phyloP scores from a whole-genome alignment of 1,140 invertebrate genomes.

The roundworm (Caenorhabditis elegans) region DNA sequence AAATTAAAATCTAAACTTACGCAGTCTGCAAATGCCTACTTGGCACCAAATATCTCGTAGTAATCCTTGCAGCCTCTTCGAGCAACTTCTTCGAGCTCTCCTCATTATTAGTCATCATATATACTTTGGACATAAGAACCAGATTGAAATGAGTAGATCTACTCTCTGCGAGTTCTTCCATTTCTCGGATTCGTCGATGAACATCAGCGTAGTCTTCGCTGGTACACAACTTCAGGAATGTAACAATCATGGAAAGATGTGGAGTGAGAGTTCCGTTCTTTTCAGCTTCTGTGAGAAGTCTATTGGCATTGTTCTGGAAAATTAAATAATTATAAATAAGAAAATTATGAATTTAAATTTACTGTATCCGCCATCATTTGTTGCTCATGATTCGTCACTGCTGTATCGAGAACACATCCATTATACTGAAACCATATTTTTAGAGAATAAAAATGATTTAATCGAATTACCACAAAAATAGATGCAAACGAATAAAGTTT shows the following conservation, averaged over 20 bases:
- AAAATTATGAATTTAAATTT: not conserved
- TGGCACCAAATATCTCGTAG: slow-evolving; percentile 6
- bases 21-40: not conserved
- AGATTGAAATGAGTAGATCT: not conserved
- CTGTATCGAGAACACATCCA: slow-evolving; percentile 6
- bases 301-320: not conserved
- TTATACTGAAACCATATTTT: not conserved
- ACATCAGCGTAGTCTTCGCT: not conserved
- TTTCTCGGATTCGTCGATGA: not conserved
- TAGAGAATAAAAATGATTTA: not conserved
- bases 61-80: not conserved
- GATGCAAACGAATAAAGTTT: not conserved
- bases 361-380: slow-evolving; percentile 15
- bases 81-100: not conserved
- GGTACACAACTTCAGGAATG: not conserved
- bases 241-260: not conserved
- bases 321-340: not conserved
- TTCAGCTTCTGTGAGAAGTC: not conserved
- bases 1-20: too few relatives aligned
- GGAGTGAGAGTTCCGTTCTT: not conserved
- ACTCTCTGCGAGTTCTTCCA: not conserved
- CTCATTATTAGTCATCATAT: not conserved
- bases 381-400: not conserved
- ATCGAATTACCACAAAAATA: not conserved
- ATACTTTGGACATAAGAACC: slow-evolving; percentile 2